Base-by-base conservation (phyloP, 2,888 invertebrate species). In the Drepana falcataria region DNA sequence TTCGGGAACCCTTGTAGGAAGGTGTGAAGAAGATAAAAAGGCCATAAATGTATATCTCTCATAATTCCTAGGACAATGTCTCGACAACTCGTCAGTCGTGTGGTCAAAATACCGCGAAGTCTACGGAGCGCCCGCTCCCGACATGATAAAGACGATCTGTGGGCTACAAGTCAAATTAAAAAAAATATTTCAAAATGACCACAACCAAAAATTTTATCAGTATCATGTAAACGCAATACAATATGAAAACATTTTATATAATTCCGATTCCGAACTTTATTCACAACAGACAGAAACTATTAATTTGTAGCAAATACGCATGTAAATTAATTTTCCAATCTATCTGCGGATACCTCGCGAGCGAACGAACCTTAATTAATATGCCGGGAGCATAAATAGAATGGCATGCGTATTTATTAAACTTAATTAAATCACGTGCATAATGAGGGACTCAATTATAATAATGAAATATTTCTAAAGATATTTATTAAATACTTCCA, bases 301-400 rank as follows among this genome's bases (percentile, higher is more conserved):
- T 62, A 56, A 64, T 65, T 63, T 61, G 54, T 56, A 56, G 54
- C 51, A 53, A 60, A 63, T 59, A 60, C 57, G 56, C 53, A 59
- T 54, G 62, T 57, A 56, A 65, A 63, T 65, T 59, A 65, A 63
- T 61, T 56, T 51, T 37, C 54, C 47, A 51, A 53, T 59, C 54
- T 53, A 52, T 48, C 35, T 49, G 48, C 49, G 33, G 51, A 9
- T 44, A 40, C 40, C 34, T 41, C 40, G 40, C 41, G 51, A 51
- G 9, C 9, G 34, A 7, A 40, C 2, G 37, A n/a, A 21, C 49
- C 37, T n/a, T 44, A 6, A 44, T 44, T 6, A 44, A 44, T 9
- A 44, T 44, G 44, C 9, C 9, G 44, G 44, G 9, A 44, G 9
- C 44, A 44, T 44, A 44, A 44, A 53, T 49, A 51, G 35, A 41